Percentiles rank a stretch among this genome's conserved stretches.
Conservation (phyloP, 2,797 vertebrate species). For the Synaphobranchus kaupii region DNA sequence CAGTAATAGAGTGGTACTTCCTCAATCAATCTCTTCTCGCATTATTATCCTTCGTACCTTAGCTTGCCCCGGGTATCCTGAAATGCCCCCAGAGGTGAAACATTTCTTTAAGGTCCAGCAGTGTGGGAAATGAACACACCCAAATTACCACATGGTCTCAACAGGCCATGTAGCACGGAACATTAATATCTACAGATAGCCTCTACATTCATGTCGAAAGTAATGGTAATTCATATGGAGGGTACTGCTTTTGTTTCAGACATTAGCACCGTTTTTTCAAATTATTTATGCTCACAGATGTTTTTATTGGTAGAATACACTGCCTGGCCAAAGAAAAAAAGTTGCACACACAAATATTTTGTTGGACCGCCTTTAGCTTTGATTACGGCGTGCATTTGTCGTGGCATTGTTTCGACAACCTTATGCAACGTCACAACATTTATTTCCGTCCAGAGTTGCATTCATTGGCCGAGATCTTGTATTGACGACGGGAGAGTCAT, state of each 20-base stretch:
- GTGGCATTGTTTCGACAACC: too few relatives aligned
- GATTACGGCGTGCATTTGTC: too few relatives aligned
- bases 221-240: not conserved
- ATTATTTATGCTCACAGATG: not conserved
- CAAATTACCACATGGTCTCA: not conserved
- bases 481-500: too few relatives aligned
- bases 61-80: not conserved
- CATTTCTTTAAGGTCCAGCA: not conserved
- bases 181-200: not conserved
- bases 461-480: too few relatives aligned
- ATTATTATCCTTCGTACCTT: not conserved
- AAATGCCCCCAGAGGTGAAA: not conserved
- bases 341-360: too few relatives aligned
- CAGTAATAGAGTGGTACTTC: not conserved
- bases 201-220: slow-evolving; percentile 1
- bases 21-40: not conserved
- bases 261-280: not conserved
- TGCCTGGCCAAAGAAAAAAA: too few relatives aligned
- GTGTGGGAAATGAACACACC: not conserved
- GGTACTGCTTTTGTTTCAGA: not conserved
- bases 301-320: not conserved
- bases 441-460: too few relatives aligned
- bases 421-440: too few relatives aligned
- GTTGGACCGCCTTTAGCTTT: too few relatives aligned
- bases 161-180: not conserved